Base-by-base conservation (phyloP, 2,888 invertebrate genomes). In the Amphimallon solstitiale region DNA sequence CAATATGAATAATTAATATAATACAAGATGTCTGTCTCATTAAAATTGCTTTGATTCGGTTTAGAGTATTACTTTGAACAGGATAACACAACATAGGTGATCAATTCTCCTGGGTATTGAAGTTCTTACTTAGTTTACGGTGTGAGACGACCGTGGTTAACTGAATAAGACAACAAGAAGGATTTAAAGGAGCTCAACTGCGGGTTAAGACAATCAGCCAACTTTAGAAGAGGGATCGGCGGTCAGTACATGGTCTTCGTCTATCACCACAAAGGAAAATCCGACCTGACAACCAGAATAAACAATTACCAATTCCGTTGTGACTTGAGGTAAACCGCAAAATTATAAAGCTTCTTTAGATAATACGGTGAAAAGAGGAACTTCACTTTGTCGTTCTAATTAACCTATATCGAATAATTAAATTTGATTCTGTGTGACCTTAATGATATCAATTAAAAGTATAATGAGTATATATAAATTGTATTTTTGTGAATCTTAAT, bases 301-400 rank as follows among this genome's bases (percentile, higher is more conserved):
- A 77, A 78, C 78, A 78, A 77, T 78, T 75, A 77, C 74, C 75
- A 76, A 76, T 76, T 38, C 43, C 34, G 56, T 43, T 59, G 15
- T 43, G 43, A 59, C 56, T 14, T 43, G 38, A 59, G 56, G 43
- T 43, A 59, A 54, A 12, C 56, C 56, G 56, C 56, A 59, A 59
- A 59, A 59, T 59, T 59, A 59, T 59, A 59, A 59, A 59, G 56
- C 56, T 59, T 10, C 43, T 59, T 43, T 56, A 43, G 15, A 15
- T 59, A 59, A 29, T 45, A 59, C 29, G 9, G 43, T 43, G 56
- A 59, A 29, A 59, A 29, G 29, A 17, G 10, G 17, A 59, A 59
- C 43, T 59, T 59, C 19, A 17, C 45, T 15, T 45, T 7, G 43
- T 14, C n/a, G 34, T 43, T 56, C 2, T 12, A 40, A 14, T 40